A percentile compares a stretch with the other conserved stretches of the same genome.
phyloP scores from a whole-genome alignment of 2,797 vertebrate genomes.

The Trachurus trachurus region DNA sequence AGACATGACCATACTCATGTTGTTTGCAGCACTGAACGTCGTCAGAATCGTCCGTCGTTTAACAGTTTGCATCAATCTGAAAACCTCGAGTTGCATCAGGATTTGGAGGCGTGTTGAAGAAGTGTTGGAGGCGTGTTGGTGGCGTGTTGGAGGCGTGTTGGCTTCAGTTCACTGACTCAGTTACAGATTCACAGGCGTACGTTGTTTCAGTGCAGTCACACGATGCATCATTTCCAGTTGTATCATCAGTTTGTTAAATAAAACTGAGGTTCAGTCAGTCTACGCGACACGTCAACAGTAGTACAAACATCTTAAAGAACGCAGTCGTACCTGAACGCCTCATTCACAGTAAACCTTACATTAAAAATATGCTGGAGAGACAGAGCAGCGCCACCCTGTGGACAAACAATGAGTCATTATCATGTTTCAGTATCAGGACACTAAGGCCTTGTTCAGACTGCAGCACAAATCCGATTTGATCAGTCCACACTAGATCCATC shows the following conservation, averaged over 20 bases:
- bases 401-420: not conserved
- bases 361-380: not conserved
- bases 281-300: slow-evolving; percentile 86
- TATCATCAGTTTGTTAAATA: slow-evolving; percentile 73
- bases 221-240: slow-evolving; percentile 80
- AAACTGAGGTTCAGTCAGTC: slow-evolving; percentile 85
- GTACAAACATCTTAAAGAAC: slow-evolving; percentile 53
- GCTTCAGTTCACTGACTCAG: slow-evolving; percentile 72
- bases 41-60: not conserved
- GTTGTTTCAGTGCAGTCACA: slow-evolving; percentile 80
- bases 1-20: not conserved
- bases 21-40: not conserved
- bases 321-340: slow-evolving; percentile 12
- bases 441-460: too few species aligned
- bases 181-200: slow-evolving; percentile 84
- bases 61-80: not conserved
- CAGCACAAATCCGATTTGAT: too few species aligned
- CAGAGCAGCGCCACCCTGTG: slow-evolving; percentile 1
- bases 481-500: too few species aligned
- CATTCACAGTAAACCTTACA: not conserved
- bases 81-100: not conserved
- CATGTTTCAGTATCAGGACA: not conserved
- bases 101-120: not conserved
- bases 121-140: not conserved
- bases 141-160: not conserved